These are phyloP conservation scores for Piscicola geometra DNA, from an alignment of 2,888 invertebrate species.

Conservation along the genomic window DNA sequence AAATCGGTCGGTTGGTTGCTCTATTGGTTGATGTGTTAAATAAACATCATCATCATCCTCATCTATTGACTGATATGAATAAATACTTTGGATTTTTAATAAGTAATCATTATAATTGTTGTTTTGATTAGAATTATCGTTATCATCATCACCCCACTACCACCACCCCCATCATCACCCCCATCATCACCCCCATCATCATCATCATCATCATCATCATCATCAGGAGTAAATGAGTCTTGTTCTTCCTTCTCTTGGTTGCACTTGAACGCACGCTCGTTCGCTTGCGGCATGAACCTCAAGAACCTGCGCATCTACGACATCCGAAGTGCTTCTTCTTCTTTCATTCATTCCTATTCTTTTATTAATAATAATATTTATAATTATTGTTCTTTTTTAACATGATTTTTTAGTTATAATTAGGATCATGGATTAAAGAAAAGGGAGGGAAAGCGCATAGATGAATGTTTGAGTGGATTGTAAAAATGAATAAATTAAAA, in stretches of 20 bases:
- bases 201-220: constrained; percentile 20
- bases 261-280: constrained; percentile 34
- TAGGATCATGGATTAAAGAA: too few species aligned
- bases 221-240: constrained; percentile 40
- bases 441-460: too few species aligned
- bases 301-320: constrained; percentile 84
- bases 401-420: too few species aligned
- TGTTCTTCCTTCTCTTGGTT: constrained; percentile 41
- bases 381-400: not conserved
- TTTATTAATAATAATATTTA: not conserved
- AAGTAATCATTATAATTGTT: too few species aligned
- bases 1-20: constrained; percentile 24
- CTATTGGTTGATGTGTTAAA: too few species aligned
- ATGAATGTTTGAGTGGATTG: too few species aligned
- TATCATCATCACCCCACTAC: constrained; percentile 3
- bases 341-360: not conserved
- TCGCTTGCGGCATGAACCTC: constrained; percentile 76
- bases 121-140: too few species aligned
- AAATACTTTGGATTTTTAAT: too few species aligned
- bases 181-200: not conserved
- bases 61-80: too few species aligned
- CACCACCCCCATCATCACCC: not conserved
- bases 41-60: too few species aligned
- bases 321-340: constrained; percentile 67
- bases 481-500: too few species aligned